These are phyloP conservation scores for Pogonognathellus flavescens DNA, from an alignment of 1,140 invertebrate species.

Conservation along the genomic window DNA sequence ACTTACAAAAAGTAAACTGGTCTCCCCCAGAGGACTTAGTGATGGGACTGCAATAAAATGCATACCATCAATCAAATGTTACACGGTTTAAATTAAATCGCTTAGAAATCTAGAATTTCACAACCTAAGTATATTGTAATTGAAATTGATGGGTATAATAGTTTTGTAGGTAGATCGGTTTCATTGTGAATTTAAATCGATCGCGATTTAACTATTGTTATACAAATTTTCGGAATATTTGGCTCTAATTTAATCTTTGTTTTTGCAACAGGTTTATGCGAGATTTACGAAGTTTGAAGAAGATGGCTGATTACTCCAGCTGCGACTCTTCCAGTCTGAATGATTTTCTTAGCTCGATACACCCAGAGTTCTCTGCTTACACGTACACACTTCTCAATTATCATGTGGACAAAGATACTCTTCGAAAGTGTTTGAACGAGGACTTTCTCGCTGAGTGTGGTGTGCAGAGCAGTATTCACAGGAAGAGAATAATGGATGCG, in stretches of 20 bases:
- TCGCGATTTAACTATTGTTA: too few relatives aligned
- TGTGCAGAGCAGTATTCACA: constrained; percentile 94
- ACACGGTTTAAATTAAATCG: too few relatives aligned
- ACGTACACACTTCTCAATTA: constrained; percentile 97
- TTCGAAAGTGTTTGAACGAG: constrained; percentile 80
- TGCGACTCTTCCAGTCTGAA: constrained; percentile 92
- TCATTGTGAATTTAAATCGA: too few relatives aligned
- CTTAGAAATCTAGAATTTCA: too few relatives aligned
- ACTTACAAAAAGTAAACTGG: too few relatives aligned
- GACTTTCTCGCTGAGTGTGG: constrained; percentile 91
- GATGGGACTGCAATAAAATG: too few relatives aligned
- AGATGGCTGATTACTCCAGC: constrained; percentile 97
- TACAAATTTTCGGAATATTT: too few relatives aligned
- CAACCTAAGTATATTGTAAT: too few relatives aligned
- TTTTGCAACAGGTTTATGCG: constrained; percentile 87
- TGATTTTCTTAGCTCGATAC: constrained; percentile 88
- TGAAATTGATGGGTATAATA: too few relatives aligned
- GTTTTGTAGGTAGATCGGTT: too few relatives aligned
- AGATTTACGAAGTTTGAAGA: constrained; percentile 94
- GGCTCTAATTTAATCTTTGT: neutral
- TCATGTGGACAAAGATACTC: constrained; percentile 85
- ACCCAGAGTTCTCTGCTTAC: constrained; percentile 93
- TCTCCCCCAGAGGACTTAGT: too few relatives aligned
- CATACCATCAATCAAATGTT: too few relatives aligned
- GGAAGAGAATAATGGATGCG: constrained; percentile 88